phyloP scores from a whole-genome alignment of 2,113 vertebrate species.

The Hypomesus transpacificus region DNA sequence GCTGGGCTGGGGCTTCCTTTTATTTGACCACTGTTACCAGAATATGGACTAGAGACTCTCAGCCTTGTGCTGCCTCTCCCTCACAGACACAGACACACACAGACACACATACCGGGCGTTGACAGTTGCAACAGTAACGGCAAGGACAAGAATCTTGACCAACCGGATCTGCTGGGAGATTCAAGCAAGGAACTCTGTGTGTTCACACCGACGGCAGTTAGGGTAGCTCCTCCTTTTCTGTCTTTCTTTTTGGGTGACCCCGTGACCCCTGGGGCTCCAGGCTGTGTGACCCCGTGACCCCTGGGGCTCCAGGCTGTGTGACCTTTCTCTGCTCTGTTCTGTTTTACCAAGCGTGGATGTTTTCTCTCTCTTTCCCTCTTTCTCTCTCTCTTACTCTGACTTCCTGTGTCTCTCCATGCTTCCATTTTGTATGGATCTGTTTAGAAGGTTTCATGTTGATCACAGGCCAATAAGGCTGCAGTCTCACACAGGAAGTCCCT shows the following conservation, averaged over 20 bases:
- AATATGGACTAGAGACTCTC: background rate
- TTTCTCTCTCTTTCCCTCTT: background rate
- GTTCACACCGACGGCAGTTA: slow-evolving; percentile 48
- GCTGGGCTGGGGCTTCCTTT: background rate
- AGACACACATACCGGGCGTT: slow-evolving; percentile 11
- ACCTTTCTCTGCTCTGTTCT: no score
- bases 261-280: no score
- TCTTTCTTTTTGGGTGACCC: background rate
- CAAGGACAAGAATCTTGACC: slow-evolving; percentile 43
- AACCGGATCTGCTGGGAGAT: slow-evolving; percentile 59
- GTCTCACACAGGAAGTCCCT: slow-evolving; percentile 6
- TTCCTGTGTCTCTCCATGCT: slow-evolving; percentile 16
- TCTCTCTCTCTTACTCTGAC: slow-evolving; percentile 17
- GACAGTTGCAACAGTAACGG: slow-evolving; percentile 30
- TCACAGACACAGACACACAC: slow-evolving; percentile 35
- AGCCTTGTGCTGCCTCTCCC: slow-evolving; percentile 27
- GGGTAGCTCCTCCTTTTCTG: slow-evolving; percentile 33
- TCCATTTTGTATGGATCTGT: background rate
- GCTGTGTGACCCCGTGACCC: no score
- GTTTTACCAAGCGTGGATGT: no score
- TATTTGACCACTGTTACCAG: slow-evolving; percentile 25
- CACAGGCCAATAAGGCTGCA: background rate
- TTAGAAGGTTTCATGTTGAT: background rate
- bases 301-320: no score
- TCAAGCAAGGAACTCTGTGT: slow-evolving; percentile 51